Percentiles rank a stretch among this genome's conserved stretches.
These are phyloP conservation scores for Malthinus flaveolus DNA, from an alignment of 2,888 invertebrate species.

Conservation along the genomic window DNA sequence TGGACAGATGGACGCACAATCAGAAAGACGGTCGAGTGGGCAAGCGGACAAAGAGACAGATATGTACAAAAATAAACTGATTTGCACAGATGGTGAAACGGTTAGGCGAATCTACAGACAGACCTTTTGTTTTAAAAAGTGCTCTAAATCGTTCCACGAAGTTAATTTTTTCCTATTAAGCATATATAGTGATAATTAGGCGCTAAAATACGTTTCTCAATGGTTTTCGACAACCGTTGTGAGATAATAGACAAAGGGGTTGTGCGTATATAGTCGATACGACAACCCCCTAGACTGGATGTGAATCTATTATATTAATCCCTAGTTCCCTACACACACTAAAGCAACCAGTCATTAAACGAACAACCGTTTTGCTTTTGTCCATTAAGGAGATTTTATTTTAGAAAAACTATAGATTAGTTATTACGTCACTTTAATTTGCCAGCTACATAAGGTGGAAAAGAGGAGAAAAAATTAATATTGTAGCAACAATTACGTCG, in stretches of 20 bases:
- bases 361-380: conserved; percentile 20
- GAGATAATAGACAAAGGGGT: conserved; percentile 20
- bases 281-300: conserved; percentile 23
- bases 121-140: too few species aligned
- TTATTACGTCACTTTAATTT: conserved; percentile 8
- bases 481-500: conserved; percentile 22
- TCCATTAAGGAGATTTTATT: neutral
- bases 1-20: too few species aligned
- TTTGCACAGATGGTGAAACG: too few species aligned
- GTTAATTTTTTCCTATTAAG: too few species aligned
- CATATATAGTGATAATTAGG: too few species aligned
- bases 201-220: neutral
- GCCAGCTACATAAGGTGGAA: neutral
- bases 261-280: conserved; percentile 12
- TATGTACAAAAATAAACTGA: too few species aligned
- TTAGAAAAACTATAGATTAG: neutral
- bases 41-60: too few species aligned
- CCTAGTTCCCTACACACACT: too few species aligned
- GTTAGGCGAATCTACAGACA: too few species aligned
- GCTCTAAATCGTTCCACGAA: too few species aligned
- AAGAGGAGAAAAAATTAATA: conserved; percentile 25
- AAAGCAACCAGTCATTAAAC: conserved; percentile 26
- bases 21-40: too few species aligned
- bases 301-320: conserved; percentile 26
- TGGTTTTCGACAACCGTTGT: conserved; percentile 19